Evolutionary conservation across 1,140 invertebrate genomes (phyloP), one percentile per base, ranked within the genome.

Genomic region (Drosophila trapezifrons): DNA sequence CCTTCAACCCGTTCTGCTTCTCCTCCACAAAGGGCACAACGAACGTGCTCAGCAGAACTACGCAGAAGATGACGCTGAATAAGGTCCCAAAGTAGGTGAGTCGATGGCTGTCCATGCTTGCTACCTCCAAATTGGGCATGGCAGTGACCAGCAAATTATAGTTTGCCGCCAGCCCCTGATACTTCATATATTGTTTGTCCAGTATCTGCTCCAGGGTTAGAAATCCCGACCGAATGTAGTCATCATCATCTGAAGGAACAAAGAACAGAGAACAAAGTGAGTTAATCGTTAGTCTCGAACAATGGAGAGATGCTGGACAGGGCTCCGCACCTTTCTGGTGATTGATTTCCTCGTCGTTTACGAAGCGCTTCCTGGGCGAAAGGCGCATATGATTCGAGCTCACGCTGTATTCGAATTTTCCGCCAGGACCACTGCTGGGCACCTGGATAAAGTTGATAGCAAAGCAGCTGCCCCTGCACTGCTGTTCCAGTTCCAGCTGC

Each of bases 1-100:
- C 91, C 25, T 79, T 91, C 1, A 92, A 37, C 2, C 91, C 91
- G 72, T 91, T 85, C 51, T 91, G 89, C 45, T 92, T 92, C 63
- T 92, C 91, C 60, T 92, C 91, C 1, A 92, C 91, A 40, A 91
- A 66, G 4, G 91, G 90, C 20, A 91, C 85, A 5, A 92, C 58
- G 58, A 91, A 90, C 10, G 89, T 92, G 25, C 74, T 78, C 6
- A 91, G 54, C 47, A 92, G n/a, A 9, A 91, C 25, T 2, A 90
- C 62, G 51, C 46, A 78, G 18, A 90, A 87, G 4, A 92, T 42
- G 37, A 92, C 46, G 43, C 74, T 73, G 27, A 74, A 84, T 5
- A 92, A 25, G 27, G 76, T 70, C 8, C 90, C 91, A 22, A 87
- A 91, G 37, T 75, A 63, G 6, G 56, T 66, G 15, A 92, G 45